Evolutionary conservation across 2,113 vertebrate genomes (phyloP).

Genomic region (Carettochelys insculpta): DNA sequence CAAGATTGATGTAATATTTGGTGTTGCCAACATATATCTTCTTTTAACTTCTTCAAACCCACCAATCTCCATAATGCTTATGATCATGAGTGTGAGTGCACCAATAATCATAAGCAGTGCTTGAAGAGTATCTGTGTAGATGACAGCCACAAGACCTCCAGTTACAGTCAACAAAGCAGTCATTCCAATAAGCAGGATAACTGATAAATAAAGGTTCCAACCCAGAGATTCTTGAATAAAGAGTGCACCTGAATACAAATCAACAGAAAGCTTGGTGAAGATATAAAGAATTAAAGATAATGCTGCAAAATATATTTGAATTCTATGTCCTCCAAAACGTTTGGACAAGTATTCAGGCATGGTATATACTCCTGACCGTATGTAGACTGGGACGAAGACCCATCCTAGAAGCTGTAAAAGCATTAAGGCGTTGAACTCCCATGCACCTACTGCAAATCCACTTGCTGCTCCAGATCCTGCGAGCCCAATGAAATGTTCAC

Average conservation of each 20-base stretch:
- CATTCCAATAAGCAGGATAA: constrained; percentile 93
- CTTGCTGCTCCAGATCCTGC: constrained; percentile 98
- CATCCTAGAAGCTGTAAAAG: constrained; percentile 97
- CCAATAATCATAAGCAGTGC: constrained; percentile 96
- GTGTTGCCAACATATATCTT: constrained; percentile 93
- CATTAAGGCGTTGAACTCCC: constrained; percentile 98
- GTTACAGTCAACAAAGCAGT: constrained; percentile 95
- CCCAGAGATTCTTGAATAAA: constrained; percentile 98
- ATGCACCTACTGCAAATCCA: constrained; percentile 96
- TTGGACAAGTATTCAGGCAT: constrained; percentile 98
- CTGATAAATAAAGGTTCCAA: constrained; percentile 96
- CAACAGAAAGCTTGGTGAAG: constrained; percentile 98
- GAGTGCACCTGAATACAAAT: constrained; percentile 96
- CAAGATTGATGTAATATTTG: constrained; percentile 90
- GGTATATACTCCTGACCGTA: constrained; percentile 95
- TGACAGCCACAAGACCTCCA: constrained; percentile 94
- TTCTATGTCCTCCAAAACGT: constrained; percentile 93
- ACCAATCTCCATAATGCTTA: constrained; percentile 90
- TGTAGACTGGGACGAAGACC: constrained; percentile 98
- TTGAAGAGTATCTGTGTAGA: constrained; percentile 97
- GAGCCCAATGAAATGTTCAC: constrained; percentile 99
- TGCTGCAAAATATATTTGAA: constrained; percentile 94
- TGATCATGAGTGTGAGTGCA: constrained; percentile 91
- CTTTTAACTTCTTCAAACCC: constrained; percentile 92
- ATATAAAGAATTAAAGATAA: constrained; percentile 95